Conservation (phyloP, 1,140 invertebrate species). For the Magallana angulata region DNA sequence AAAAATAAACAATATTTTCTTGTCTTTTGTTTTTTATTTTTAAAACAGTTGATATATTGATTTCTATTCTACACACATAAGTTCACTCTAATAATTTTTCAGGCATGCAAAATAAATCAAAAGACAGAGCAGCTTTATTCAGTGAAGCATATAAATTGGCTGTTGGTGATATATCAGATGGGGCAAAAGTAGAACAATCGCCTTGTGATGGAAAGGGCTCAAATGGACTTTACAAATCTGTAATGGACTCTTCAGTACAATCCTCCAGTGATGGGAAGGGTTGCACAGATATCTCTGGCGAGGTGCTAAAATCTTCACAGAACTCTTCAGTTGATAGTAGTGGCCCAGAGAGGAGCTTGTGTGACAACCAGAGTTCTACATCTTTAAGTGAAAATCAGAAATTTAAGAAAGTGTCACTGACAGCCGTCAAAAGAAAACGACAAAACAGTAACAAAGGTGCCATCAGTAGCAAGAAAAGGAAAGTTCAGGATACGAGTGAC, state of each 20-base stretch:
- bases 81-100: neutral
- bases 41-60: neutral
- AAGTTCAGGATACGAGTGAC: neutral
- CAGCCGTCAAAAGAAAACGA: neutral
- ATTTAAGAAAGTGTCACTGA: neutral
- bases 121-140: neutral
- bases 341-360: too few relatives aligned
- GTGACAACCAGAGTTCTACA: neutral
- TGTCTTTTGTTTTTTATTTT: neutral
- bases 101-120: neutral
- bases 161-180: neutral
- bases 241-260: too few relatives aligned
- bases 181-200: neutral
- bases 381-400: neutral
- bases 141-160: neutral
- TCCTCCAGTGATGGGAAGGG: too few relatives aligned
- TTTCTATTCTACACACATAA: neutral
- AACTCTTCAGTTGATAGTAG: too few relatives aligned
- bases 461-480: neutral
- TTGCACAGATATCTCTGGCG: too few relatives aligned
- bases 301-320: too few relatives aligned
- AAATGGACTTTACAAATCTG: too few relatives aligned
- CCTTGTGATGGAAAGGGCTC: neutral
- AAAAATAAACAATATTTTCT: too few relatives aligned
- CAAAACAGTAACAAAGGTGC: neutral